Percentiles rank a stretch among this genome's conserved stretches.
phyloP scores from a whole-genome alignment of 2,113 vertebrate species.

The Nettapus auritus region DNA sequence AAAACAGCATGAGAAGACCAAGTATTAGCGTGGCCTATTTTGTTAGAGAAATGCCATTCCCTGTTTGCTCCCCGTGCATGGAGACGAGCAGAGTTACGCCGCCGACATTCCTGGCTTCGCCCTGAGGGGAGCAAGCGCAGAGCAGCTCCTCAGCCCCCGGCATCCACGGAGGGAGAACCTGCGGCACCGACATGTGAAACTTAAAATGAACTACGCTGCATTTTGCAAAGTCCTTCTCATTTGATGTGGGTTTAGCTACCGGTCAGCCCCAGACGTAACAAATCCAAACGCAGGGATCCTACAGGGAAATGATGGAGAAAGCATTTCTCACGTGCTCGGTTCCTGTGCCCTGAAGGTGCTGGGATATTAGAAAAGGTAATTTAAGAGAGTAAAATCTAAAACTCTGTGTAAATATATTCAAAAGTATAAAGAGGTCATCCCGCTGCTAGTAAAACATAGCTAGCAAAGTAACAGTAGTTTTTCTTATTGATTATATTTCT shows the following conservation, averaged over 20 bases:
- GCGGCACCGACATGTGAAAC: background rate
- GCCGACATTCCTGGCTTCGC: background rate
- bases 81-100: background rate
- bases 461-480: conserved; percentile 63
- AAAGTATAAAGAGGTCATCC: conserved; percentile 18
- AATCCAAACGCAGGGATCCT: background rate
- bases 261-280: background rate
- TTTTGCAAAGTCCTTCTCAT: background rate
- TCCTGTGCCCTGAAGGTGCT: background rate
- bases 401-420: background rate
- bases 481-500: conserved; percentile 59
- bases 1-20: accelerated
- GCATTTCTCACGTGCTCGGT: background rate
- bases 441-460: conserved; percentile 62
- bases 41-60: background rate
- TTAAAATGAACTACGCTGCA: background rate
- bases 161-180: background rate
- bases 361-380: background rate
- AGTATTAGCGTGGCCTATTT: background rate
- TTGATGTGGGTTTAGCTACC: background rate
- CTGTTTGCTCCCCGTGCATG: accelerated
- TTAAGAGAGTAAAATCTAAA: background rate
- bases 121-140: background rate
- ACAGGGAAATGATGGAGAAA: background rate
- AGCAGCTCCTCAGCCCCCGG: background rate